Evolutionary conservation across 1,140 invertebrate genomes (phyloP).

Genomic region (Cardiocondyla obscurior): DNA sequence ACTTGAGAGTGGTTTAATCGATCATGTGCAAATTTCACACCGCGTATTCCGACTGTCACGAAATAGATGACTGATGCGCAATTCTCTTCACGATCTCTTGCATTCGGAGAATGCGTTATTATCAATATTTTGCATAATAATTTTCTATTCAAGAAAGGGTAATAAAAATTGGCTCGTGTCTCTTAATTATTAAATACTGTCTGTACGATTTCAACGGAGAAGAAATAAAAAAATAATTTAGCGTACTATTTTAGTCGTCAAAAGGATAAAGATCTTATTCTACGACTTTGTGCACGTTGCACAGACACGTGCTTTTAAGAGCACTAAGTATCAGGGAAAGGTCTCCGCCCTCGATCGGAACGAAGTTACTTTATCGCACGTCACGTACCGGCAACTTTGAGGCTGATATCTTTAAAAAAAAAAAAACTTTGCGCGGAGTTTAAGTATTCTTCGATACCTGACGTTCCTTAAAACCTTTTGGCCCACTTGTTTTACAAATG

Average conservation of each 20-base stretch:
- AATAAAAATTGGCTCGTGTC: background rate
- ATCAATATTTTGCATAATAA: background rate
- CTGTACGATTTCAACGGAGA: background rate
- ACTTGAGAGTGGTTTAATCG: constrained; percentile 35
- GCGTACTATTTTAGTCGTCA: background rate
- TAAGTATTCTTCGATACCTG: constrained; percentile 55
- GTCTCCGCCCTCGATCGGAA: constrained; percentile 53
- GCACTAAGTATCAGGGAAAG: constrained; percentile 36
- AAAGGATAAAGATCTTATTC: background rate
- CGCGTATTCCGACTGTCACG: background rate
- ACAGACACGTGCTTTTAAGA: constrained; percentile 4
- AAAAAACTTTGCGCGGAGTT: constrained; percentile 46
- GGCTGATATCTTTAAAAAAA: constrained; percentile 26
- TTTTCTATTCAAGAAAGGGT: background rate
- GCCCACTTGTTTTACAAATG: constrained; percentile 21
- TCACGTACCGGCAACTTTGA: constrained; percentile 60
- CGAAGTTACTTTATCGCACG: constrained; percentile 62
- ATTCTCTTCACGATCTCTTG: background rate
- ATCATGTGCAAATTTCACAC: constrained; percentile 36
- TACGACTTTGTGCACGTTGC: background rate
- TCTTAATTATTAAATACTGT: background rate
- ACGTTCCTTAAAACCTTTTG: constrained; percentile 18
- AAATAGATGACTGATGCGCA: constrained; percentile 37
- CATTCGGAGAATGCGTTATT: background rate
- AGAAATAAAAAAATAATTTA: background rate